Conservation (phyloP, 2,113 vertebrate genomes). For the Clupea harengus region DNA sequence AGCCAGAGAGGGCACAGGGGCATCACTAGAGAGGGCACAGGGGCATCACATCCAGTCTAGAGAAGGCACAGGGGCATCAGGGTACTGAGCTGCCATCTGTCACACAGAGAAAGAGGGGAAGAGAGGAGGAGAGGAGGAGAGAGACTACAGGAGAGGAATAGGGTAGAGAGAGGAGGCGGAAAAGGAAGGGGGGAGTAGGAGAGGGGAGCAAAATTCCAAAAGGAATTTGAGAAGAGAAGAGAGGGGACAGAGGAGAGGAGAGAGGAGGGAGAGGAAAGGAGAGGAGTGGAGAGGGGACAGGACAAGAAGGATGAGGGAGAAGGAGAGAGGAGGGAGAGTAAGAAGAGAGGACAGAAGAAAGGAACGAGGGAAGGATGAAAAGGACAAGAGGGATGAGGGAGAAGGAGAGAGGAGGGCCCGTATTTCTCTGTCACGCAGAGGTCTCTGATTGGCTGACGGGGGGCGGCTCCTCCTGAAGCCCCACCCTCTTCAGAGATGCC, state of each 20-base stretch:
- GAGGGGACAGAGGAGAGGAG: not conserved
- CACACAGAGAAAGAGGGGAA: not conserved
- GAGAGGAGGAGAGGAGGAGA: not conserved
- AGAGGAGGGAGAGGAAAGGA: not conserved
- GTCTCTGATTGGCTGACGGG: conserved; percentile 22
- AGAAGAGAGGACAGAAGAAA: not conserved
- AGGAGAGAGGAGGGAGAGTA: not conserved
- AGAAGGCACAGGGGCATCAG: not conserved
- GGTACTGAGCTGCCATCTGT: not conserved
- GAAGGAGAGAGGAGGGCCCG: too few species aligned
- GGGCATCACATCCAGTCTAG: too few species aligned
- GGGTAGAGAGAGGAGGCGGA: not conserved
- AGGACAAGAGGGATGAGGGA: not conserved
- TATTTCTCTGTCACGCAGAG: too few species aligned
- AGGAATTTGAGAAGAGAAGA: too few species aligned
- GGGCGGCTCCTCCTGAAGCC: conserved; percentile 69
- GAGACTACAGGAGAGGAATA: not conserved
- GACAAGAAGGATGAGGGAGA: not conserved
- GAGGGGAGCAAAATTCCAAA: too few species aligned
- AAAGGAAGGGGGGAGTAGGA: too few species aligned
- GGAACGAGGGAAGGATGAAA: not conserved
- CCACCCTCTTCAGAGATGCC: conserved; percentile 79
- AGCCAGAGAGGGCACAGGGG: too few species aligned
- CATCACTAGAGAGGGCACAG: too few species aligned
- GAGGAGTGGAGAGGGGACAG: too few species aligned